These are phyloP conservation scores for Ceratotherium simum DNA, from an alignment of 2,113 vertebrate genomes.

Conservation along the genomic window DNA sequence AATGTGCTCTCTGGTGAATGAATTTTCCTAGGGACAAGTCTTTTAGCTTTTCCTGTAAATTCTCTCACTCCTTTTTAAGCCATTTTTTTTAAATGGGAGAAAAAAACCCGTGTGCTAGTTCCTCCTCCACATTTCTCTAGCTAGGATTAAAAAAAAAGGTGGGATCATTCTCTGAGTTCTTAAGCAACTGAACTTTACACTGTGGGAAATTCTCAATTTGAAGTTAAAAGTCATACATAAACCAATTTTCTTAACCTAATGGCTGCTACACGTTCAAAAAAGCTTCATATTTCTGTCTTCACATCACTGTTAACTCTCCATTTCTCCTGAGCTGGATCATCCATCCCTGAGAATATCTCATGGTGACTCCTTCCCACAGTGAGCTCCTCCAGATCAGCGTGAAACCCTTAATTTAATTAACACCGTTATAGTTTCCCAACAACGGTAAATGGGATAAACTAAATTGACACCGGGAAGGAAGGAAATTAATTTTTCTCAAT, in stretches of 20 bases:
- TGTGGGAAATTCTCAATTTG: background rate
- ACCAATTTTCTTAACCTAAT: background rate
- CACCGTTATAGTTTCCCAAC: conserved; percentile 22
- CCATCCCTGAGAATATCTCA: conserved; percentile 5
- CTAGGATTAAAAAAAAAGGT: background rate
- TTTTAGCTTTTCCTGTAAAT: background rate
- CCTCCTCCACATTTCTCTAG: background rate
- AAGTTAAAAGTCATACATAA: conserved; percentile 33
- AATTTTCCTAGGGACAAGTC: background rate
- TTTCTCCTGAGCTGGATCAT: background rate
- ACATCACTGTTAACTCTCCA: background rate
- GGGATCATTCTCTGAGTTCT: background rate
- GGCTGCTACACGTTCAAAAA: background rate
- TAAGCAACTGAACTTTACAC: background rate
- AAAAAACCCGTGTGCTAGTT: background rate
- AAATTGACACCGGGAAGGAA: conserved; percentile 46
- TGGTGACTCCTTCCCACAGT: background rate
- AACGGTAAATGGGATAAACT: conserved; percentile 45
- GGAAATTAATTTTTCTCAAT: conserved; percentile 58
- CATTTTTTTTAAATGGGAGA: background rate
- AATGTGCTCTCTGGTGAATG: background rate
- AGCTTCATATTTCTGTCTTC: background rate
- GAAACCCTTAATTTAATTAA: conserved; percentile 71
- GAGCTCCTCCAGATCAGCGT: background rate
- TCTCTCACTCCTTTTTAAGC: background rate